Evolutionary conservation across 2,888 invertebrate species (phyloP).

Genomic region (Aproaerema taeniolella): DNA sequence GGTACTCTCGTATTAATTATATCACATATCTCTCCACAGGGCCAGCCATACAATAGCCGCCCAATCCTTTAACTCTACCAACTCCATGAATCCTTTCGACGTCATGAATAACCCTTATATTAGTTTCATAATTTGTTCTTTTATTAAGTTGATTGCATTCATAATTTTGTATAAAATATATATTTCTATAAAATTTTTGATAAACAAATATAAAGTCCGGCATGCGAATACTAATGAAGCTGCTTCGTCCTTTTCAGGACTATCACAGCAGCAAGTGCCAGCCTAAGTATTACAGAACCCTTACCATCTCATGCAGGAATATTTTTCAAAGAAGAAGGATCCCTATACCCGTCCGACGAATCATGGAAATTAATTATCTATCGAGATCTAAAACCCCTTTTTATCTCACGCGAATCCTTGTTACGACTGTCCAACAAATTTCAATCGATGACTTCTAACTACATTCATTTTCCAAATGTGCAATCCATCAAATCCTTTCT

Average conservation of each 20-base stretch:
- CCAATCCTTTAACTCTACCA: too few relatives aligned
- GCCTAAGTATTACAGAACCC: conserved; percentile 5
- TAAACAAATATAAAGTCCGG: background rate
- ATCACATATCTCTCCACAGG: too few relatives aligned
- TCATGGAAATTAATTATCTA: conserved; percentile 25
- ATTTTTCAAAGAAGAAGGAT: conserved; percentile 20
- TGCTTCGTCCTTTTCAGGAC: background rate
- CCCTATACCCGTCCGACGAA: conserved; percentile 18
- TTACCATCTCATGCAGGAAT: conserved; percentile 21
- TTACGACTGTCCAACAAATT: conserved; percentile 18
- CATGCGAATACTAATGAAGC: background rate
- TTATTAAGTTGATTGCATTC: too few relatives aligned
- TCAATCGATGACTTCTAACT: conserved; percentile 12
- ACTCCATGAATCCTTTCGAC: too few relatives aligned
- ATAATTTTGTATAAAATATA: background rate
- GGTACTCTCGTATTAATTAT: too few relatives aligned
- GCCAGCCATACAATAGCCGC: too few relatives aligned
- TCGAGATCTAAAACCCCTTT: conserved; percentile 17
- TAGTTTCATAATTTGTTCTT: too few relatives aligned
- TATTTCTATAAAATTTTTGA: too few relatives aligned
- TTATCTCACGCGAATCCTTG: conserved; percentile 22
- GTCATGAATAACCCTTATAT: too few relatives aligned
- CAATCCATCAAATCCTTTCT: conserved; percentile 19
- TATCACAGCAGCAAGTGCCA: background rate
- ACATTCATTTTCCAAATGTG: conserved; percentile 15